Conservation (phyloP, 2,113 vertebrate species). For the Scomber scombrus region DNA sequence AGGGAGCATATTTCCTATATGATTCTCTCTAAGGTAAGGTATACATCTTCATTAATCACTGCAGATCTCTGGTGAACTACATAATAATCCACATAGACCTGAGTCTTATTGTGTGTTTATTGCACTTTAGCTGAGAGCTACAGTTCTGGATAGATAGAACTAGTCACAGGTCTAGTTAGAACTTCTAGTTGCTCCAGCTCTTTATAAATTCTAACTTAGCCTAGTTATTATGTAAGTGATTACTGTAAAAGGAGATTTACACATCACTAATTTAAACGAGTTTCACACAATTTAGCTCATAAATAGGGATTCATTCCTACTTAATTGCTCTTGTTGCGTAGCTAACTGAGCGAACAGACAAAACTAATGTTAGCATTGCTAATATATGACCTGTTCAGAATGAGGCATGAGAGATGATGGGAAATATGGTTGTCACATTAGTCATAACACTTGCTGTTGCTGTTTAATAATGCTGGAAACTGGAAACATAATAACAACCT, state of each 20-base stretch:
- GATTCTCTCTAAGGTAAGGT: conserved; percentile 24
- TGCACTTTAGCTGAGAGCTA: conserved; percentile 3
- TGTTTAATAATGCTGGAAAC: no score
- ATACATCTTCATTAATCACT: conserved; percentile 63
- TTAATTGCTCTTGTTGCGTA: no score
- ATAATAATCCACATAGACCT: conserved; percentile 12
- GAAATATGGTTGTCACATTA: no score
- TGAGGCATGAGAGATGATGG: no score
- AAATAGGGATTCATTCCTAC: no score
- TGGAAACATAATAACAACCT: no score
- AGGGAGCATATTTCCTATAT: conserved; percentile 30
- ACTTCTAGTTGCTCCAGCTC: background rate
- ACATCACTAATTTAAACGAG: background rate
- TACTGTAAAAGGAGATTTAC: background rate
- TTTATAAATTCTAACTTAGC: background rate
- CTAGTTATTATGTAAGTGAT: background rate
- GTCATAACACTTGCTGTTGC: no score
- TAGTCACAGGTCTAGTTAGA: background rate
- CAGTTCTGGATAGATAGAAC: background rate
- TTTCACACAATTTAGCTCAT: no score
- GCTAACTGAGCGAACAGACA: no score
- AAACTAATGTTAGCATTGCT: no score
- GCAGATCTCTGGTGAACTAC: conserved; percentile 15
- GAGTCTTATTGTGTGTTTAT: conserved; percentile 7
- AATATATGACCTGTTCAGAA: no score